Base-by-base conservation (phyloP, 2,113 vertebrate species). In the Pangasianodon gigas region DNA sequence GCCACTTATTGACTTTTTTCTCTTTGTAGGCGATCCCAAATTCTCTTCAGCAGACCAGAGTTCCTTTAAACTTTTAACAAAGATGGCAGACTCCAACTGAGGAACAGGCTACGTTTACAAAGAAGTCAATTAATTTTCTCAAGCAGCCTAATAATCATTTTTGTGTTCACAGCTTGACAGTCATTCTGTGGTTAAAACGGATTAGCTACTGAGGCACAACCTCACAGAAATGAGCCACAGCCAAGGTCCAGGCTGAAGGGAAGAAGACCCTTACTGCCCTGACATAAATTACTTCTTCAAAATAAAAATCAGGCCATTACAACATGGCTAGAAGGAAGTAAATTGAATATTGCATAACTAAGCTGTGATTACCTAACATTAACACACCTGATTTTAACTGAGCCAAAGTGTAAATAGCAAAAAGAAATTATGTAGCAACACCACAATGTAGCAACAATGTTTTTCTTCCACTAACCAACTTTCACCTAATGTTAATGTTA, bases 161-260 rank as follows among this genome's bases (percentile, higher is more conserved):
- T 41, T 60, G 54, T 84, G 54, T 60, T 26, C 56, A 26, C 19
- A 41, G 19, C 13, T 6, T 24, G 32, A 24, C 81, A 82, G 54
- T 41, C 52, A 41, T 83, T 83, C 18, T 60, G 18, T 16, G 8
- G 32, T 60, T 84, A 80, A 80, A 52, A 52, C 11, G 24, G 24
- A 58, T 84, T 84, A 82, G n/a, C n/a, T 56, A 37, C 56, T 82
- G 51, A 56, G 80, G n/a, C 16, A 82, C 46, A n/a, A 51, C 24
- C 26, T 9, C 46, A 80, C 26, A 82, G 2, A 81, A 81, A 54
- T 29, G 29, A 81, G 14, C 29, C 14, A 81, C 48, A 81, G 24
- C 13, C 46, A n/a, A 16, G 10, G 26, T n/a, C 26, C 46, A 80
- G 77, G 26, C 46, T 80, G 10, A 80, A 52, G 6, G 3, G 13